Evolutionary conservation across 2,888 invertebrate genomes (phyloP), one percentile per base, ranked within the genome.

Genomic region (Apotomis capreana): DNA sequence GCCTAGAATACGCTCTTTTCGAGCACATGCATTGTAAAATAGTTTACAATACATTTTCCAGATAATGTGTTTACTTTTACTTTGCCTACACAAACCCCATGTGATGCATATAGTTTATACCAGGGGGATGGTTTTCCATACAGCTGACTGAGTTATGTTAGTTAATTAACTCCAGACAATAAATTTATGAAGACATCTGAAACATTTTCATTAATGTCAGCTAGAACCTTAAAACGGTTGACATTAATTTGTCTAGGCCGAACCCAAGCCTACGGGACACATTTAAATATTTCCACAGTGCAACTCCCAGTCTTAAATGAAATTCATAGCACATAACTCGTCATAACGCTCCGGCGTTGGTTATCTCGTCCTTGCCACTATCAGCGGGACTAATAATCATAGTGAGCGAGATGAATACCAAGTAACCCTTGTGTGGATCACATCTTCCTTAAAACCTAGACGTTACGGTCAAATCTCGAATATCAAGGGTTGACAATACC

Each of bases 311-410:
- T 0, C 40, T n/a, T 52, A 46, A 58, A 59, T 64, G 46, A 51
- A 69, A 70, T 69, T 70, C 65, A 59, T 61, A 65, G 71, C 58
- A 55, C 68, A 74, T 68, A 74, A 69, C 63, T 64, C 69, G 40
- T 51, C 60, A 54, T 65, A 65, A 74, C 63, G 70, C 74, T 77
- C 62, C 54, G 46, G 46, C 69, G 65, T 65, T 75, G 69, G 71
- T 78, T 76, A 78, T 80, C 77, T 78, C 78, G 75, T 75, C 76
- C 80, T 78, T 78, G 78, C 75, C 70, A 77, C 77, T 78, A 77
- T 78, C 77, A 78, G 79, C 78, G 75, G 77, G 75, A 77, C 76
- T 81, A 81, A 81, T 83, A 81, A 83, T 81, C 79, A 78, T 75
- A 74, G 76, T 78, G 75, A 75, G 76, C 74, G 72, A 74, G 79